Conservation (phyloP, 2,113 vertebrate species). For the Rhinoderma darwinii region DNA sequence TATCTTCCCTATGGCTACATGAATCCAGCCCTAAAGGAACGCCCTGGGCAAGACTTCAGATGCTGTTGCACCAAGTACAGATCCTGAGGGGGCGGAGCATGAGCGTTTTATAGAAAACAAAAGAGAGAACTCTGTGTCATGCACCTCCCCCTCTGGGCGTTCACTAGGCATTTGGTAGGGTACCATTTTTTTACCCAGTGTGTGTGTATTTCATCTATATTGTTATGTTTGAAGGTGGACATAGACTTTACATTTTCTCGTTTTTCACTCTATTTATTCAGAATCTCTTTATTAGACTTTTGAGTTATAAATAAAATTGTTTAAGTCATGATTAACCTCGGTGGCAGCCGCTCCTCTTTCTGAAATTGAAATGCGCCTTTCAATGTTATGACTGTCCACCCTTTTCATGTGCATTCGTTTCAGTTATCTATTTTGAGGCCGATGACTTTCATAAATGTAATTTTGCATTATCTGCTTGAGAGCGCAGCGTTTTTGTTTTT, state of each 20-base stretch:
- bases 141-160: no score
- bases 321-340: not conserved
- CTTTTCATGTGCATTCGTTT: slow-evolving; percentile 15
- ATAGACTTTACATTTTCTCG: no score
- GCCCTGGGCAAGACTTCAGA: no score
- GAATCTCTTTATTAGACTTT: not conserved
- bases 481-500: not conserved
- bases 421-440: not conserved
- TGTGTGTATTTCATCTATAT: not conserved
- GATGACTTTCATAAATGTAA: not conserved
- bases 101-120: no score
- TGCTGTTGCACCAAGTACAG: no score
- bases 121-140: no score
- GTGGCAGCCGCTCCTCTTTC: not conserved
- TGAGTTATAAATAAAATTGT: not conserved
- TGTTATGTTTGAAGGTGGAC: not conserved
- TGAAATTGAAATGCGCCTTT: not conserved
- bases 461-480: slow-evolving; percentile 32
- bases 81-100: no score
- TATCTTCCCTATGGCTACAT: no score
- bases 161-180: no score
- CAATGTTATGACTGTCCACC: not conserved
- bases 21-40: no score
- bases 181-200: no score
- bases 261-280: not conserved